Percentiles rank a stretch among this genome's conserved stretches.
Evolutionary conservation across 2,113 vertebrate genomes (phyloP).

Genomic region (Carollia perspicillata): DNA sequence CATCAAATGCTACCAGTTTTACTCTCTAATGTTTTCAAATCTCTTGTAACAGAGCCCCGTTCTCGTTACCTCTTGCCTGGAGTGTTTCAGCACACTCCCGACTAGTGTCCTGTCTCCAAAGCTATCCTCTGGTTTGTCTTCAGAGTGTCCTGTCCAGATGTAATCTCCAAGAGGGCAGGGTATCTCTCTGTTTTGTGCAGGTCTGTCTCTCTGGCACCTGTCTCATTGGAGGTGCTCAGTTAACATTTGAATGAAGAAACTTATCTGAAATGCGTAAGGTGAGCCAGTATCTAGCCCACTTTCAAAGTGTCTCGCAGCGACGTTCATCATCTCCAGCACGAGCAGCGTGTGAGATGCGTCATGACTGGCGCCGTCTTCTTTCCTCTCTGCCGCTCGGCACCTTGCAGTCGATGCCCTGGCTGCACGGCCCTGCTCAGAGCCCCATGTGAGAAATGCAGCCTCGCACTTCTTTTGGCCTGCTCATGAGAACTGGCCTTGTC

Average conservation of each 20-base stretch:
- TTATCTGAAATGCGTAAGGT: not conserved
- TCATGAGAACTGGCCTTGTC: not conserved
- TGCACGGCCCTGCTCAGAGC: not conserved
- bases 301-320: not conserved
- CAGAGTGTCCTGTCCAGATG: not conserved
- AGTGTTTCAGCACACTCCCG: not conserved
- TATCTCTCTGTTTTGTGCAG: not conserved
- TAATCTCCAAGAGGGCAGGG: not conserved
- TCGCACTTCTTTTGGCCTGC: not conserved
- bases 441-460: not conserved
- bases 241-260: not conserved
- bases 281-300: not conserved
- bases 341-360: not conserved
- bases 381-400: not conserved
- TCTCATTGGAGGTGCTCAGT: not conserved
- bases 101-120: not conserved
- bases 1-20: not conserved
- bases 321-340: not conserved
- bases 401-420: not conserved
- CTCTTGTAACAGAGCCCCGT: not conserved
- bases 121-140: not conserved
- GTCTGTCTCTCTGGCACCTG: not conserved
- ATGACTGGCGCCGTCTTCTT: not conserved
- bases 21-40: not conserved
- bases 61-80: not conserved